Percentiles rank a stretch among this genome's conserved stretches.
phyloP scores from a whole-genome alignment of 2,888 invertebrate species.

The Drosophila lutescens region DNA sequence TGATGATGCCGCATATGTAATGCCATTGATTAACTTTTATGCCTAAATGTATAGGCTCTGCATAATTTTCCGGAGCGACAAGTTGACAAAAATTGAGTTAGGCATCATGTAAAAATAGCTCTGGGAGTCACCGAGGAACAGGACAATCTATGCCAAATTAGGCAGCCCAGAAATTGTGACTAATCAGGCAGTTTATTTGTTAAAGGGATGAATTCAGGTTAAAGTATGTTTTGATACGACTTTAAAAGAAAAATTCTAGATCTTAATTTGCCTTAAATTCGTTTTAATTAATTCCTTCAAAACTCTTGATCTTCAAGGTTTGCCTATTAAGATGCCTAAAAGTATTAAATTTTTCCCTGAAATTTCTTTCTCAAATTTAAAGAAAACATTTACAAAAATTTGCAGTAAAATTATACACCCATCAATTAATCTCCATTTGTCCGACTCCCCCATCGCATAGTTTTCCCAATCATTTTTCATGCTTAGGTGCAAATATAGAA shows the following conservation, averaged over 20 bases:
- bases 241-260: no score
- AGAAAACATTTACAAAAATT: constrained; percentile 24
- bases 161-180: background rate
- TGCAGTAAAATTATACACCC: background rate
- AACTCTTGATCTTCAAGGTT: background rate
- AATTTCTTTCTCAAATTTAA: background rate
- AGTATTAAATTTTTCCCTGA: no score
- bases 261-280: no score
- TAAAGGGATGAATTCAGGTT: background rate
- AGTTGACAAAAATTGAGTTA: constrained; percentile 76
- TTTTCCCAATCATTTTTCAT: constrained; percentile 53
- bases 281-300: no score
- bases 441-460: constrained; percentile 40
- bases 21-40: constrained; percentile 79
- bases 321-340: background rate
- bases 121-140: constrained; percentile 6
- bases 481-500: constrained; percentile 39
- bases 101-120: constrained; percentile 41
- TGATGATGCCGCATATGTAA: constrained; percentile 62
- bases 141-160: constrained; percentile 26
- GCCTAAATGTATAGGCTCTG: constrained; percentile 61
- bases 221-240: no score
- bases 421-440: constrained; percentile 66
- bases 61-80: constrained; percentile 70
- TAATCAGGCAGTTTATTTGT: background rate